Evolutionary conservation across 2,797 vertebrate genomes (phyloP).

Genomic region (Microctenopoma lineatum): DNA sequence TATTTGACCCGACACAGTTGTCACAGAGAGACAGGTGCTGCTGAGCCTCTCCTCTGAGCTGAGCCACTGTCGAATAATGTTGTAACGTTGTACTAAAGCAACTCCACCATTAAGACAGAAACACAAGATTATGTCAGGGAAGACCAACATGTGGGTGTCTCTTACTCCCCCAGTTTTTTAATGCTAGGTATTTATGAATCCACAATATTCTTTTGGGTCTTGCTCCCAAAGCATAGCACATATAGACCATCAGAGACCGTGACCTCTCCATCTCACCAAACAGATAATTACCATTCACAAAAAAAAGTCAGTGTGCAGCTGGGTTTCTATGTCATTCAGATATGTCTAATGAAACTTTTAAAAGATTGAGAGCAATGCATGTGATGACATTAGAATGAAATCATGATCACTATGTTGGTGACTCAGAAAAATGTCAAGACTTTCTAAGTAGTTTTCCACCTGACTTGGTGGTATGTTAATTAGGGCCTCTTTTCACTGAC

Average conservation of each 20-base stretch:
- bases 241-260: no score
- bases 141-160: background rate
- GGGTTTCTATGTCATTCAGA: background rate
- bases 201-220: no score
- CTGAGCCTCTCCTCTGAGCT: conserved; percentile 11
- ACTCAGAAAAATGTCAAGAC: background rate
- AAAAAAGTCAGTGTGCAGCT: background rate
- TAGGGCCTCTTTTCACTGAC: conserved; percentile 2
- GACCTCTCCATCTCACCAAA: background rate
- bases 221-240: no score
- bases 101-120: no score
- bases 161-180: background rate
- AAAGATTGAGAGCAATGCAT: background rate
- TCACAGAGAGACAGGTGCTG: conserved; percentile 6
- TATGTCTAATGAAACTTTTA: no score
- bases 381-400: background rate
- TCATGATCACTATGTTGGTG: background rate
- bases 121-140: conserved; percentile 4
- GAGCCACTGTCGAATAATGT: conserved; percentile 13
- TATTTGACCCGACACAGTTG: conserved; percentile 5
- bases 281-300: background rate
- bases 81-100: background rate
- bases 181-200: no score
- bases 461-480: conserved; percentile 43
- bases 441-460: conserved; percentile 27